Evolutionary conservation across 1,140 invertebrate species (phyloP).

Genomic region (Neotoxoptera formosana): DNA sequence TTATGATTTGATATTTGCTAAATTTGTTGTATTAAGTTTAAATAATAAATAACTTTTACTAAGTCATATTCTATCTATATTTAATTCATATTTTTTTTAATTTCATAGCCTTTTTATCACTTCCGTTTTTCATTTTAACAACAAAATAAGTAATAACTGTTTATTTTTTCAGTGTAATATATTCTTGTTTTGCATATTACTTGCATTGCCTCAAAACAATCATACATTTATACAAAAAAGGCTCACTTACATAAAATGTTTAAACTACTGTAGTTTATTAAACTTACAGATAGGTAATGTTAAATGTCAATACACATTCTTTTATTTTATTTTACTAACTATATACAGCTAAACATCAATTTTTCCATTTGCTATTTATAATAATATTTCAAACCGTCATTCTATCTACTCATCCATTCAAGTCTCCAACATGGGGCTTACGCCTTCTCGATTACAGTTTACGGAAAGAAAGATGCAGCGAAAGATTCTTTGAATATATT

Average conservation of each 20-base stretch:
- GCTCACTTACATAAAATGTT: background rate
- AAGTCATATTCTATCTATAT: background rate
- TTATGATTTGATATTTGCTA: background rate
- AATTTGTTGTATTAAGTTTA: background rate
- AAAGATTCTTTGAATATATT: background rate
- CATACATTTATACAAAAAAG: background rate
- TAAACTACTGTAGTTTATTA: too few species aligned
- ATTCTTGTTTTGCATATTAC: background rate
- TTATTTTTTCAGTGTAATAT: background rate
- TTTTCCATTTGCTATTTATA: background rate
- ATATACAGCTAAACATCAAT: background rate
- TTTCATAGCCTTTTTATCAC: background rate
- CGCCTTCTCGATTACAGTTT: background rate
- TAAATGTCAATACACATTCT: background rate
- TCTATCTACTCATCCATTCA: slow-evolving; percentile 14
- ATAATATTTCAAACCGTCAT: background rate
- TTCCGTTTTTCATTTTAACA: background rate
- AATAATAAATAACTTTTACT: background rate
- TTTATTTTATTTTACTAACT: background rate
- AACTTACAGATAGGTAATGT: background rate
- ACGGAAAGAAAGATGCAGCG: background rate
- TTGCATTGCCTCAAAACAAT: background rate
- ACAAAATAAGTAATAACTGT: background rate
- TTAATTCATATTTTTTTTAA: background rate
- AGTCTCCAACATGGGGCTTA: background rate